Percentiles rank a stretch among this genome's conserved stretches.
phyloP scores from a whole-genome alignment of 1,140 invertebrate species.

The Cydia amplana region DNA sequence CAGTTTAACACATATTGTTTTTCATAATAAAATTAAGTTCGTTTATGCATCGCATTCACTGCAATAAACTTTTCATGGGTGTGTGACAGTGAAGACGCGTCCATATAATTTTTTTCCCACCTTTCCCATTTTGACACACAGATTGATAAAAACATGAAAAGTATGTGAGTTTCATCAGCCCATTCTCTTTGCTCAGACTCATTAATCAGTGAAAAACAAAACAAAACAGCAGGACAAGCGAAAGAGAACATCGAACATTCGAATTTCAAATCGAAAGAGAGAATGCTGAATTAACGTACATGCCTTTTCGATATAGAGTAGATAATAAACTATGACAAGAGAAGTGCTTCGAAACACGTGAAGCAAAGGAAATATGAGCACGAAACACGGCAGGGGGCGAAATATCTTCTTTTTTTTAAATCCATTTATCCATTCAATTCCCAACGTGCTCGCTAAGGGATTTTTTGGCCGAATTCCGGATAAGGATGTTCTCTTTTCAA shows the following conservation, averaged over 20 bases:
- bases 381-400: background rate
- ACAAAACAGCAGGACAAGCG: background rate
- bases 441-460: background rate
- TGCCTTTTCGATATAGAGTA: background rate
- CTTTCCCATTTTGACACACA: no score
- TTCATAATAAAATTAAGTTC: no score
- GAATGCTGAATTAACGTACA: background rate
- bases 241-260: background rate
- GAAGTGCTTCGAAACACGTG: background rate
- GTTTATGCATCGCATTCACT: no score
- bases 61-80: no score
- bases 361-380: background rate
- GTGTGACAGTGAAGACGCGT: no score
- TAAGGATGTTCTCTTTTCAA: background rate
- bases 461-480: background rate
- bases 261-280: conserved; percentile 13
- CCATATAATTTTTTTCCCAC: no score
- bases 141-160: no score
- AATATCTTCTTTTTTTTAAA: background rate
- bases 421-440: background rate
- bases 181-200: no score
- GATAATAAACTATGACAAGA: background rate
- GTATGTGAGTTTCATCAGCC: no score
- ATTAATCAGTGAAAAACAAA: background rate
- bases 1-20: no score